A percentile compares a stretch with the other conserved stretches of the same genome.
Evolutionary conservation across 2,113 vertebrate genomes (phyloP).

Genomic region (Tautogolabrus adspersus): DNA sequence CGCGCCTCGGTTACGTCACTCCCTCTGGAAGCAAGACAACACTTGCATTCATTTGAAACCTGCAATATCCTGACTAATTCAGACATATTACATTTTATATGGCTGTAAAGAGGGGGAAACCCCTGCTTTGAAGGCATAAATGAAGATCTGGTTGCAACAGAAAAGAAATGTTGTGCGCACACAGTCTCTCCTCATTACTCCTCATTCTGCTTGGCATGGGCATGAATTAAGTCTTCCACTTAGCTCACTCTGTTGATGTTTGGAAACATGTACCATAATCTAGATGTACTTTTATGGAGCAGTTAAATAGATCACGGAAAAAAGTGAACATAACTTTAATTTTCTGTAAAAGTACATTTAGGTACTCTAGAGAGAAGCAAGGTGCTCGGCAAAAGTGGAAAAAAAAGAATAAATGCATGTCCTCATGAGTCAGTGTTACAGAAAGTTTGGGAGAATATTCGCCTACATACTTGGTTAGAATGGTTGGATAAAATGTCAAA

Average conservation of each 20-base stretch:
- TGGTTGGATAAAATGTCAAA: constrained; percentile 18
- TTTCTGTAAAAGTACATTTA: neutral
- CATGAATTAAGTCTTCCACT: constrained; percentile 44
- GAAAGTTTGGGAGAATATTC: neutral
- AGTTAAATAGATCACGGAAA: neutral
- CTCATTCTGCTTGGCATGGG: constrained; percentile 26
- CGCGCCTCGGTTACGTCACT: constrained; percentile 64
- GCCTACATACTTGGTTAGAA: neutral
- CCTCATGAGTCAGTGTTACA: neutral
- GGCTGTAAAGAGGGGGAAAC: constrained; percentile 67
- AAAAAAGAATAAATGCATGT: no score
- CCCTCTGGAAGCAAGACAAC: constrained; percentile 68
- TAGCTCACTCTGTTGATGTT: constrained; percentile 32
- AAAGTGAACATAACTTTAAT: neutral
- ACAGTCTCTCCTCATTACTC: constrained; percentile 43
- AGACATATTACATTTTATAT: constrained; percentile 78
- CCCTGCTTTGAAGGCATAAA: constrained; percentile 60
- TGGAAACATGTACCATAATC: neutral
- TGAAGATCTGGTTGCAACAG: constrained; percentile 65
- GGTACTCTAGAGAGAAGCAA: no score
- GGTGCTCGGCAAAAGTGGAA: no score
- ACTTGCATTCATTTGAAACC: constrained; percentile 71
- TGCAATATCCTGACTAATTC: constrained; percentile 75
- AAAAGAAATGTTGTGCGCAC: constrained; percentile 34
- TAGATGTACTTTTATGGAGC: neutral